Evolutionary conservation across 23 tunicate genomes (phyloP), one percentile per base, ranked within the genome.

Genomic region (Halocynthia roretzi): DNA sequence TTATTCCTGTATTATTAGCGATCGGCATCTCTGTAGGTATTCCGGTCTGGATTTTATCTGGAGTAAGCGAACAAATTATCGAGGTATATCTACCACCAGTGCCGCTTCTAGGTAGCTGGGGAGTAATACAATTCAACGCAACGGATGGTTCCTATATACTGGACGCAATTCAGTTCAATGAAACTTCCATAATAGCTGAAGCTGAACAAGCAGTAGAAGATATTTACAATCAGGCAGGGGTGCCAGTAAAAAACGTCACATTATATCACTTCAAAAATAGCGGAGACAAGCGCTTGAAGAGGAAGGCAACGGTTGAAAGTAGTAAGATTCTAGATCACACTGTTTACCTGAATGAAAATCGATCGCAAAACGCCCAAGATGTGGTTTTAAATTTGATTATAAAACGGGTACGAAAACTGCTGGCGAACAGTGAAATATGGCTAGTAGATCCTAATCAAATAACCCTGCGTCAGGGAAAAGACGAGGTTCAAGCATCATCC

Each of bases 41-140:
- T 8, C 51, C 80, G 1, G 31, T 74, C 7, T 10, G 62, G n/a
- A 6, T 75, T 20, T 51, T 82, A 21, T 80, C 86, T 6, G 17
- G 10, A 0, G 22, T 22, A 54, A 54, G 7, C 10, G 64, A 74
- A 53, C 14, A 21, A 50, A 20, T 65, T 9, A 65, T 65, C 31
- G 70, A 65, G 31, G 67, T 74, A 17, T 48, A 40, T 1, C 8
- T 64, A 5, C 78, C 68, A n/a, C 78, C 78, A n/a, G 12, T 5
- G 12, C 78, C 78, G 19, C 8, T 74, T 14, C 78, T 54, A 19
- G 78, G 78, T 50, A 52, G 78, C 22, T 74, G 78, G 78, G 78
- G 78, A 15, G 22, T 74, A 53, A 7, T 74, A 54, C 15, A 44
- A 8, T 14, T 74, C 14, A 74, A 54, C 63, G 78, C 22, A 7